These are phyloP conservation scores for Cydia amplana DNA, from an alignment of 1,140 invertebrate genomes.

Conservation along the genomic window DNA sequence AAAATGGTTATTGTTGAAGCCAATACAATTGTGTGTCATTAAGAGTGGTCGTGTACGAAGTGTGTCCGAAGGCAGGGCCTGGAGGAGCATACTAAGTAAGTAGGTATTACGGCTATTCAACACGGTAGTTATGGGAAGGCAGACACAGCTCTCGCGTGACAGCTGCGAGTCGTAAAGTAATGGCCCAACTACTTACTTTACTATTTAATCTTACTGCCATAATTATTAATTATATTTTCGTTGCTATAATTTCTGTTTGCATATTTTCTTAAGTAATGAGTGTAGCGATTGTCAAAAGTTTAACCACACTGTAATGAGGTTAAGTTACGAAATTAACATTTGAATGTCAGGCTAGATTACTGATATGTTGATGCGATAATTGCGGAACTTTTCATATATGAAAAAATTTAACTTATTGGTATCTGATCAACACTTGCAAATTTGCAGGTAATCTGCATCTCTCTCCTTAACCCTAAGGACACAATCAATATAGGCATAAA, in stretches of 20 bases:
- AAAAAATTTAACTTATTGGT: no score
- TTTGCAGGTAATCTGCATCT: no score
- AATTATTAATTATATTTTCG: no score
- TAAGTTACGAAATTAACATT: no score
- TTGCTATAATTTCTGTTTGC: neutral
- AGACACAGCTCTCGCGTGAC: slow-evolving; percentile 47
- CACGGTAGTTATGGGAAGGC: slow-evolving; percentile 49
- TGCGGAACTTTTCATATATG: no score
- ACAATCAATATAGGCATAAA: no score
- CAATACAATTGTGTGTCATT: neutral
- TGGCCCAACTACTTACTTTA: slow-evolving; percentile 13
- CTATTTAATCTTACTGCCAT: neutral
- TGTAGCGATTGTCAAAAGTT: neutral
- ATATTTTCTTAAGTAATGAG: neutral
- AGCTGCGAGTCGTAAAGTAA: slow-evolving; percentile 28
- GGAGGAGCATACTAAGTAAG: slow-evolving; percentile 34
- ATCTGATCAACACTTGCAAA: no score
- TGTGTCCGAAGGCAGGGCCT: slow-evolving; percentile 25
- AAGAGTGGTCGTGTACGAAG: neutral
- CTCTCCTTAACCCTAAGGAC: no score
- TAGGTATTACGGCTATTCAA: slow-evolving; percentile 30
- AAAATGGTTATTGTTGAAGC: neutral
- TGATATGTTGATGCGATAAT: no score
- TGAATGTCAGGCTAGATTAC: no score
- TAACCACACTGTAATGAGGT: no score